A percentile compares a stretch with the other conserved stretches of the same genome.
phyloP scores from a whole-genome alignment of 2,113 vertebrate species.

The Tichodroma muraria region DNA sequence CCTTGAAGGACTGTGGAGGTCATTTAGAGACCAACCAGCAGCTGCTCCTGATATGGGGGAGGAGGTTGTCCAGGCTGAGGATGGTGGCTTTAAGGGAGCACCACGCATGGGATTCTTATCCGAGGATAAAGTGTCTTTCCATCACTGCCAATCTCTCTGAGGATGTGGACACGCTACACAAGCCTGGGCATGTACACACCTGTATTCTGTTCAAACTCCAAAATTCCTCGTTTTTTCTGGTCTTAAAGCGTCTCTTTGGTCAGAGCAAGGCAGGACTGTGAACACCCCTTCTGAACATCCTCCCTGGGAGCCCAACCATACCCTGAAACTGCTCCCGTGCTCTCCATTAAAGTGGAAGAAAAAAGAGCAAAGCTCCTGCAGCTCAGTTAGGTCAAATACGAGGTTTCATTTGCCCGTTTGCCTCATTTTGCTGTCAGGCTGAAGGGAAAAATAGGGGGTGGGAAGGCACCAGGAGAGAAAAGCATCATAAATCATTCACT shows the following conservation, averaged over 20 bases:
- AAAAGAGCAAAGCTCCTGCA: neutral
- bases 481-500: constrained; percentile 40
- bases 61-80: neutral
- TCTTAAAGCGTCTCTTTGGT: neutral
- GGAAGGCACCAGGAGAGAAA: constrained; percentile 7
- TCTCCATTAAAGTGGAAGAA: neutral
- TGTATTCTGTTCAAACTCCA: neutral
- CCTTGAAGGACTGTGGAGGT: neutral
- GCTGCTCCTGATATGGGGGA: neutral
- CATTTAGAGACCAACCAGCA: neutral
- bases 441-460: constrained; percentile 32
- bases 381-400: neutral
- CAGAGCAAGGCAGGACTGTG: neutral
- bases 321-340: neutral
- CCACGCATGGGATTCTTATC: neutral
- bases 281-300: neutral
- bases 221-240: neutral
- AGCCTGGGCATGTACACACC: neutral
- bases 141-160: neutral
- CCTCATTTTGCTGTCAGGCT: constrained; percentile 21
- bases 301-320: neutral
- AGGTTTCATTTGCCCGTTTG: neutral
- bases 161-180: neutral
- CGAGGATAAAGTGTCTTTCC: neutral
- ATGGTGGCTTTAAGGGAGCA: neutral